Evolutionary conservation across 2,888 invertebrate genomes (phyloP), one percentile per base, ranked within the genome.

Genomic region (Steinernema hermaphroditum): DNA sequence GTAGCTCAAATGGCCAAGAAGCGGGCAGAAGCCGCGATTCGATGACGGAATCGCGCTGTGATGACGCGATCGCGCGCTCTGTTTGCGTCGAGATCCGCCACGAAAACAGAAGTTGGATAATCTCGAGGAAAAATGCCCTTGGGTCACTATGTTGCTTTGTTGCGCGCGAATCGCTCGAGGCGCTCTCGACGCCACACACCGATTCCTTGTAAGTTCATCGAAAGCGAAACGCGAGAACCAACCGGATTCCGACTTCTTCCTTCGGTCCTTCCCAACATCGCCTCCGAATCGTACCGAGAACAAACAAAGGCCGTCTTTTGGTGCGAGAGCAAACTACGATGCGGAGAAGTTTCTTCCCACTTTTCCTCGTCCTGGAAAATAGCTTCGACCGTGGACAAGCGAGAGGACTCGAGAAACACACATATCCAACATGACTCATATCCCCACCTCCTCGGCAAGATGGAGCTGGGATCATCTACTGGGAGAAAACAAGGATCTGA

Each of bases 21-120:
- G n/a, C n/a, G n/a, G n/a, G n/a, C 46, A 46, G 54, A 24, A 54
- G 22, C 24, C 54, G 6, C 22, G 16, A 4, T 54, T 54, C 24
- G 24, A 54, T 4, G 16, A 2, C 16, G 46, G 46, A 54, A 54
- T 54, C 54, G 54, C 24, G 24, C 19, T 16, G 19, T 27, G 54
- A 24, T 54, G 54, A 54, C 54, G 54, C 54, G 22, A 54, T 54
- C 54, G 54, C 54, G 54, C 54, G 54, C 54, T 54, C 54, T 54
- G 54, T 54, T 54, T 54, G 54, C 54, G 27, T 27, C 54, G 54
- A 54, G 54, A 54, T 54, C 54, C 54, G 54, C 54, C 19, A 49
- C 27, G 22, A 54, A 54, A 54, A 54, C 54, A 54, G 27, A 54
- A 54, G 22, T 54, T 54, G 46, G 46, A 46, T 46, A 46, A 46